Conservation (phyloP, 2,113 vertebrate species). For the Hystrix brachyura region DNA sequence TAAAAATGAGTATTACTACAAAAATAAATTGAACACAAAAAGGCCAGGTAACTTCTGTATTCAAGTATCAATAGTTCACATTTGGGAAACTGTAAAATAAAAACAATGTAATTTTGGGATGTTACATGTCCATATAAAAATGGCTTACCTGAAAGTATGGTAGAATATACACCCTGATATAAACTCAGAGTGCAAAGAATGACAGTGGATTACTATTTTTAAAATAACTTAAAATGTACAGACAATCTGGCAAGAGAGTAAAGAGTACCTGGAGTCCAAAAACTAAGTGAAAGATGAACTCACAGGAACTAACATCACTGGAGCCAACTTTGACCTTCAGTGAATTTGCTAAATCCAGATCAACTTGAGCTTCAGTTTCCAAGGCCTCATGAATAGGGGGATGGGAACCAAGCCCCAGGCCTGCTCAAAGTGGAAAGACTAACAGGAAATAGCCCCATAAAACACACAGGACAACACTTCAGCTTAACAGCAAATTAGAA, state of each 20-base stretch:
- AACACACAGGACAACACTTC: background rate
- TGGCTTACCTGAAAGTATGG: background rate
- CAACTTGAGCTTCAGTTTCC: conserved; percentile 19
- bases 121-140: conserved; percentile 1
- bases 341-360: conserved; percentile 19
- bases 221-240: conserved; percentile 8
- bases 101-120: background rate
- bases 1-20: background rate
- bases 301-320: background rate
- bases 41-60: background rate
- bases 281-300: background rate
- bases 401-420: background rate
- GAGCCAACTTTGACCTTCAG: background rate
- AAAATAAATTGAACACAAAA: background rate
- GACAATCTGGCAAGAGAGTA: background rate
- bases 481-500: conserved; percentile 48
- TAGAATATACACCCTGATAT: background rate
- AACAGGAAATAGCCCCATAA: background rate
- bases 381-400: background rate
- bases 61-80: background rate
- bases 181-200: background rate
- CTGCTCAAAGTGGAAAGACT: background rate
- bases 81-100: conserved; percentile 3
- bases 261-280: background rate
- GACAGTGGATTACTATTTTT: background rate